phyloP scores from a whole-genome alignment of 2,113 vertebrate species.

The Sigmodon hispidus region DNA sequence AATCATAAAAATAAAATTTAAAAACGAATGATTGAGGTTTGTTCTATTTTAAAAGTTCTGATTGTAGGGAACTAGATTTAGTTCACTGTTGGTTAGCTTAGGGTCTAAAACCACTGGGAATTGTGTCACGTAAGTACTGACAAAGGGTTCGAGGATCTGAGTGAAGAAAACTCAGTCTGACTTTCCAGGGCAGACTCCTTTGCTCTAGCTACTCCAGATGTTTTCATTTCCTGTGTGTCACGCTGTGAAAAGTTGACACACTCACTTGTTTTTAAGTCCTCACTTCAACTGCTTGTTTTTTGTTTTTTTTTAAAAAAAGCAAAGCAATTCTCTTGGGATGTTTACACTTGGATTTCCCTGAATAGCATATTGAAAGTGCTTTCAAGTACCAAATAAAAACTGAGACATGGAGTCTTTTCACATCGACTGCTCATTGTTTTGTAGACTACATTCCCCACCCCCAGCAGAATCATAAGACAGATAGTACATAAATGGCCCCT shows the following conservation, averaged over 20 bases:
- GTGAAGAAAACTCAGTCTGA: background rate
- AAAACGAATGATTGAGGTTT: background rate
- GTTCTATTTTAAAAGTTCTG: slow-evolving; percentile 1
- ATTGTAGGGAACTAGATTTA: background rate
- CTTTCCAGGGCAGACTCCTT: background rate
- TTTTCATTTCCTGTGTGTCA: background rate
- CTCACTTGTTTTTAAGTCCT: background rate
- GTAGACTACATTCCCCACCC: too few species aligned
- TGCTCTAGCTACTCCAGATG: background rate
- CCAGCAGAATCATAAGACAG: background rate
- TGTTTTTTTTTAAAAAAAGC: too few species aligned
- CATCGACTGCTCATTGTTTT: background rate
- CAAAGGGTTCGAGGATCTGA: background rate
- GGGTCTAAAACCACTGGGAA: background rate
- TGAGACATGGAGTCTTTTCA: background rate
- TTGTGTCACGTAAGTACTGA: background rate
- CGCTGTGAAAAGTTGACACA: background rate
- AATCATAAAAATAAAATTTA: slow-evolving; percentile 5
- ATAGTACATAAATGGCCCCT: background rate
- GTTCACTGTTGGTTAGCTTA: background rate
- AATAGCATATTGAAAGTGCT: slow-evolving; percentile 11
- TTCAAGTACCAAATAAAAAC: background rate
- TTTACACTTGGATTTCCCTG: background rate
- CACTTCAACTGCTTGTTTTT: background rate
- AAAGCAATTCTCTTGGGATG: background rate